phyloP scores from a whole-genome alignment of 2,888 invertebrate genomes.

The Pseudolycoriella hygida region DNA sequence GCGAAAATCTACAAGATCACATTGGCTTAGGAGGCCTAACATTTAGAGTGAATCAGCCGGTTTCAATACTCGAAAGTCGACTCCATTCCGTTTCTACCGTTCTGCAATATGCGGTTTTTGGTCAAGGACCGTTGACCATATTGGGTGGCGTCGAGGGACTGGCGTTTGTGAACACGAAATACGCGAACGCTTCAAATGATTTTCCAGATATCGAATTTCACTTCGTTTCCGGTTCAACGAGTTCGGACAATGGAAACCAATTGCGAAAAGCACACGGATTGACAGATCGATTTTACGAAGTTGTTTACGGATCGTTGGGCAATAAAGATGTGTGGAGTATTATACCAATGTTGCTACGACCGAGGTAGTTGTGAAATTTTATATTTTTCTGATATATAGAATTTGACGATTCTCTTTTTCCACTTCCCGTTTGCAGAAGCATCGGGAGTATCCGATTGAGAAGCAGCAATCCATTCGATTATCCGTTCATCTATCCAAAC shows the following conservation, averaged over 20 bases:
- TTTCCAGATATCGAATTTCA: slow-evolving; percentile 83
- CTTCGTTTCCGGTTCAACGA: slow-evolving; percentile 72
- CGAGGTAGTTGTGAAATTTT: slow-evolving; percentile 20
- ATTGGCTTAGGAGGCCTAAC: slow-evolving; percentile 72
- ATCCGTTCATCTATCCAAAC: slow-evolving; percentile 82
- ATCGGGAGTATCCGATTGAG: slow-evolving; percentile 64
- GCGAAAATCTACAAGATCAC: slow-evolving; percentile 78
- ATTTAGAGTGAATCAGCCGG: slow-evolving; percentile 58
- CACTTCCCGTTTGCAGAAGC: slow-evolving; percentile 32
- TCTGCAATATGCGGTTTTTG: slow-evolving; percentile 67
- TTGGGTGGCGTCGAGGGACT: slow-evolving; percentile 78
- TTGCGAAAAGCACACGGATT: slow-evolving; percentile 64
- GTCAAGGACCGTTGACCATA: slow-evolving; percentile 69
- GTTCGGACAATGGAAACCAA: slow-evolving; percentile 71
- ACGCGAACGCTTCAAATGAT: slow-evolving; percentile 58
- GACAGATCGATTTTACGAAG: slow-evolving; percentile 52
- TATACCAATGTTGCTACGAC: slow-evolving; percentile 67
- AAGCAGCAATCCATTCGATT: slow-evolving; percentile 68
- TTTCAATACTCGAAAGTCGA: slow-evolving; percentile 63
- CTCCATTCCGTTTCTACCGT: slow-evolving; percentile 63
- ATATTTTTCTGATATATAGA: too few relatives aligned
- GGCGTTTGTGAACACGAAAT: slow-evolving; percentile 80
- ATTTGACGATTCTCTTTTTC: too few relatives aligned
- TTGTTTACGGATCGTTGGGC: slow-evolving; percentile 55
- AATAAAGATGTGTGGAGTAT: slow-evolving; percentile 70